phyloP scores from a whole-genome alignment of 2,113 vertebrate genomes.

The Phalacrocorax brasilianus region DNA sequence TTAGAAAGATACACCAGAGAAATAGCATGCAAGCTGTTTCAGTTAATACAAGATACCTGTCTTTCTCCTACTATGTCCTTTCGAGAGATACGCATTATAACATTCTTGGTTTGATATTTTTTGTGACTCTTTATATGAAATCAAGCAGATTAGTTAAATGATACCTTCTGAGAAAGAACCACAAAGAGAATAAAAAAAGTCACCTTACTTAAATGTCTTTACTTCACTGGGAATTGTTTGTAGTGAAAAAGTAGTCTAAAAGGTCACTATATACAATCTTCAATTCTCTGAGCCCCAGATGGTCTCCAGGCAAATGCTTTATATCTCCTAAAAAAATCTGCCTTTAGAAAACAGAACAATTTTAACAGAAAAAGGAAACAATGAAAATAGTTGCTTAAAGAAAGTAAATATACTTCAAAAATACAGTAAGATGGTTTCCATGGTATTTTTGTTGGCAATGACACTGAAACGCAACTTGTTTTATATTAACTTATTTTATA shows the following conservation, averaged over 20 bases:
- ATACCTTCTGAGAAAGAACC: background rate
- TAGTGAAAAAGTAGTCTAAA: background rate
- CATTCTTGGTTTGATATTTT: background rate
- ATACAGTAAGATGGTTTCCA: background rate
- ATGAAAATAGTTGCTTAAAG: background rate
- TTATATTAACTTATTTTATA: background rate
- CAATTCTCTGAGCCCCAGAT: background rate
- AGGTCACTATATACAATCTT: slow-evolving; percentile 23
- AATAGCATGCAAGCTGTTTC: background rate
- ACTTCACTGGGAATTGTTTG: background rate
- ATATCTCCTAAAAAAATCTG: background rate
- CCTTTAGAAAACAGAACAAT: background rate
- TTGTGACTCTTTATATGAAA: background rate
- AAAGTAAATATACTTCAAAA: background rate
- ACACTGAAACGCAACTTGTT: background rate
- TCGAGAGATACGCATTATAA: background rate
- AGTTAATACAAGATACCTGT: background rate
- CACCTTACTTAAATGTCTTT: background rate
- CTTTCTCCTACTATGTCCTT: background rate
- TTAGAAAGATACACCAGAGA: background rate
- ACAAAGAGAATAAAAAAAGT: background rate
- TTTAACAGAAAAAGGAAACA: background rate
- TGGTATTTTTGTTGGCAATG: background rate
- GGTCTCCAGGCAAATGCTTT: background rate
- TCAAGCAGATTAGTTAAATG: background rate